Base-by-base conservation (phyloP, 2,797 vertebrate genomes). In the Danio tinwini region DNA sequence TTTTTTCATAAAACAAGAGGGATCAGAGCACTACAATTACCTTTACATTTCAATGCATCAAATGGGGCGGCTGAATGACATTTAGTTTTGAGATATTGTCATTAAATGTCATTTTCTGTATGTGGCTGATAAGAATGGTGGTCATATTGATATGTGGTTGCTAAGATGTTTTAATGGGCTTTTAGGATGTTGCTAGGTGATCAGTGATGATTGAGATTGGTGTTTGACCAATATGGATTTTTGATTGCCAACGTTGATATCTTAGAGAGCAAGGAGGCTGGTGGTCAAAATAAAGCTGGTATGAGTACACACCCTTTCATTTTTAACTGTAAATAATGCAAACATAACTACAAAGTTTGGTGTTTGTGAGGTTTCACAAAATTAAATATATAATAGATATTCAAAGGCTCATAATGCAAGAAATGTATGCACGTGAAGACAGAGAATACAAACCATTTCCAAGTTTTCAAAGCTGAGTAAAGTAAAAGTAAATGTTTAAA, bases 1-100 rank as follows among this genome's bases (percentile, higher is more conserved):
- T 81, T 87, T 87, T 67, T 42, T 14, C 7, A 21, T 53, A 37
- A 52, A 49, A 53, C 44, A 19, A 50, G 14, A 75, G 63, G 44
- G 49, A 56, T 40, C 6, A 69, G 21, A 37, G 39, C n/a, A 4
- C 67, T 29, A 50, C 9, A 7, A 64, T 67, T 39, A 8, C 19
- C 11, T 65, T 80, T 17, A 21, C n/a, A 6, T 10, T 80, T 47
- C 16, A 12, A 40, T 42, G 63, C 19, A 72, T 63, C 19, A 72
- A 52, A 76, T 7, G 8, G 21, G 69, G 14, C 9, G 14, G n/a
- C 47, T 13, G n/a, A 13, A 21, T 1, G 14, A 5, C 40, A 42
- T 14, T 7, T 19, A 11, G 16, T 59, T 62, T 42, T 61, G 21
- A 39, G 59, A 63, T 21, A 44, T 64, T 64, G 10, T 1, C 16